Evolutionary conservation across 2,888 invertebrate species (phyloP).

Genomic region (Rotaria sp.): DNA sequence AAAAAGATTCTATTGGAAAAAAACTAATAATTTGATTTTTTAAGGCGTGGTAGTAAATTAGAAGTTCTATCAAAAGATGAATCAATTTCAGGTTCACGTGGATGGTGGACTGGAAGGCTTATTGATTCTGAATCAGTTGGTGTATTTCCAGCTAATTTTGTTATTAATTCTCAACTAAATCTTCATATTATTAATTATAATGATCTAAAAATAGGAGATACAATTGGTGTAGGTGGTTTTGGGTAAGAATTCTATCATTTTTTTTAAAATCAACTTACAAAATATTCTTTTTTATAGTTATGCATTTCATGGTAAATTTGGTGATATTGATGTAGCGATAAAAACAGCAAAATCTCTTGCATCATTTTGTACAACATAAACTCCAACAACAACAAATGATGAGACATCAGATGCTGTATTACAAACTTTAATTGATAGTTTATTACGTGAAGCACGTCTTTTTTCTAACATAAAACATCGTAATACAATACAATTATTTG

Average conservation of each 20-base stretch:
- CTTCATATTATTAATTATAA: conserved; percentile 65
- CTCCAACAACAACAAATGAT: conserved; percentile 57
- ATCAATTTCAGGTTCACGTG: conserved; percentile 89
- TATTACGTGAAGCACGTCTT: conserved; percentile 85
- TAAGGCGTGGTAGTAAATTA: not conserved
- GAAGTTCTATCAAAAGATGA: conserved; percentile 80
- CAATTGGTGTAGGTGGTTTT: conserved; percentile 91
- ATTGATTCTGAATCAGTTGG: conserved; percentile 66
- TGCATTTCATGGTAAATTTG: conserved; percentile 15
- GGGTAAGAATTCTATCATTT: conserved; percentile 66
- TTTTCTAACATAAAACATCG: conserved; percentile 88
- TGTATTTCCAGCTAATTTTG: conserved; percentile 89
- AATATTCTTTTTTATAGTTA: not conserved
- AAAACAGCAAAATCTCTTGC: conserved; percentile 3
- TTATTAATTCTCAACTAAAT: conserved; percentile 55
- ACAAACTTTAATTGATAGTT: conserved; percentile 75
- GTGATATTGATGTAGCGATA: conserved; percentile 9
- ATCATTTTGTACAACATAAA: not conserved
- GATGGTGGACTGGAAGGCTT: conserved; percentile 96
- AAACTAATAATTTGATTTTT: not conserved
- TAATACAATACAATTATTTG: conserved; percentile 77
- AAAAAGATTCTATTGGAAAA: not conserved
- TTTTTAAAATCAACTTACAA: too few relatives aligned
- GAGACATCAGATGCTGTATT: conserved; percentile 77
- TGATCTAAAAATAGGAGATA: conserved; percentile 78